Evolutionary conservation across 2,888 invertebrate species (phyloP), one percentile per base, ranked within the genome.

Genomic region (Magallana nippona): DNA sequence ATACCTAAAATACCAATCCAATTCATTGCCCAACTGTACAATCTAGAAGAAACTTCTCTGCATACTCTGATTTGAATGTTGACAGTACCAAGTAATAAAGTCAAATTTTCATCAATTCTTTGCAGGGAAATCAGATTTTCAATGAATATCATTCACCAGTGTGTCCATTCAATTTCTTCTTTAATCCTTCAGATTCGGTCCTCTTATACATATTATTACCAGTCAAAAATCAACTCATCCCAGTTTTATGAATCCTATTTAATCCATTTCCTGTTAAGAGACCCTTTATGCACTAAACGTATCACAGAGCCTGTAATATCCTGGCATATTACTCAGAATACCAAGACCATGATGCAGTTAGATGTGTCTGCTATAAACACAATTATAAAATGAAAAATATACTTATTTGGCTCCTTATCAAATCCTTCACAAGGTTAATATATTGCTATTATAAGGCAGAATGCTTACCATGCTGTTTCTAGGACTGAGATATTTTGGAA

Each of bases 141-240:
- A 71, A 71, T 71, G 71, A 71, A 71, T 71, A 71, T 71, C 71
- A 71, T 71, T 71, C 71, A 71, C 71, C 27, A 22, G 32, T 27
- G 10, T 71, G 82, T 82, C 82, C 71, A 44, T 71, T 63, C 82
- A 82, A 82, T 82, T 82, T 82, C 82, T 27, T 22, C 71, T 71
- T 82, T 82, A 82, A 82, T 82, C 55, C 62, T 27, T 82, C 82
- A 82, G 15, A n/a, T 44, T 81, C 8, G 5, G 81, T 81, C 81
- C 57, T 55, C 55, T 56, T 71, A 44, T 44, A 71, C 71, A 71
- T 32, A 71, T n/a, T 27, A 27, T 71, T 71, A 71, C 22, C 71
- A 71, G 27, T 71, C 32, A 71, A 71, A 44, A 71, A 71, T 71
- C 71, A 71, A 71, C 71, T 57, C 57, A 79, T 79, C 79, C 44